Conservation (phyloP, 1,140 invertebrate genomes). For the Zaprionus ghesquierei region DNA sequence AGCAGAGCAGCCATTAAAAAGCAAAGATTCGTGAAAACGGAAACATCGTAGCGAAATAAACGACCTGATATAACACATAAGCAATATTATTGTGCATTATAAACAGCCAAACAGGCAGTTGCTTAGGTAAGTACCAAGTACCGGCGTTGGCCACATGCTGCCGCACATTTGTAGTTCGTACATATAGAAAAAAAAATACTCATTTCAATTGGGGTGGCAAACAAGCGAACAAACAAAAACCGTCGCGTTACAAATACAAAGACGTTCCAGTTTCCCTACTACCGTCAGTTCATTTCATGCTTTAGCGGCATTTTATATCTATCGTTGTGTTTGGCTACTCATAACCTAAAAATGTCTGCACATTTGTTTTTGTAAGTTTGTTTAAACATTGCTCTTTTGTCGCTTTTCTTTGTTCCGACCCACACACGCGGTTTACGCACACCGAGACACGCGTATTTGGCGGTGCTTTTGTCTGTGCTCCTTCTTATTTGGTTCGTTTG, state of each 20-base stretch:
- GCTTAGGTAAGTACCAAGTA: conserved; percentile 33
- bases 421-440: conserved; percentile 67
- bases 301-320: conserved; percentile 58
- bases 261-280: conserved; percentile 10
- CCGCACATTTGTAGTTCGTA: not conserved
- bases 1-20: conserved; percentile 9
- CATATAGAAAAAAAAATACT: conserved; percentile 24
- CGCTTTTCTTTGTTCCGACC: conserved; percentile 61
- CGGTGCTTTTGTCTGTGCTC: conserved; percentile 31
- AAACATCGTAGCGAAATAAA: conserved; percentile 2
- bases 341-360: conserved; percentile 63
- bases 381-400: conserved; percentile 61
- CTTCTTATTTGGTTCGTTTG: conserved; percentile 13
- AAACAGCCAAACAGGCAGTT: conserved; percentile 24
- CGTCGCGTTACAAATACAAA: conserved; percentile 5
- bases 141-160: conserved; percentile 37
- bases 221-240: conserved; percentile 9
- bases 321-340: conserved; percentile 34
- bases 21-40: conserved; percentile 8
- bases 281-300: conserved; percentile 17
- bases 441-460: conserved; percentile 48
- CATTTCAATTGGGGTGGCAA: conserved; percentile 26
- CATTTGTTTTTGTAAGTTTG: conserved; percentile 71
- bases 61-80: conserved; percentile 35
- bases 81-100: conserved; percentile 53